Percentiles rank a stretch among this genome's conserved stretches.
Conservation (phyloP, 2,888 invertebrate species). For the Scotopteryx bipunctaria region DNA sequence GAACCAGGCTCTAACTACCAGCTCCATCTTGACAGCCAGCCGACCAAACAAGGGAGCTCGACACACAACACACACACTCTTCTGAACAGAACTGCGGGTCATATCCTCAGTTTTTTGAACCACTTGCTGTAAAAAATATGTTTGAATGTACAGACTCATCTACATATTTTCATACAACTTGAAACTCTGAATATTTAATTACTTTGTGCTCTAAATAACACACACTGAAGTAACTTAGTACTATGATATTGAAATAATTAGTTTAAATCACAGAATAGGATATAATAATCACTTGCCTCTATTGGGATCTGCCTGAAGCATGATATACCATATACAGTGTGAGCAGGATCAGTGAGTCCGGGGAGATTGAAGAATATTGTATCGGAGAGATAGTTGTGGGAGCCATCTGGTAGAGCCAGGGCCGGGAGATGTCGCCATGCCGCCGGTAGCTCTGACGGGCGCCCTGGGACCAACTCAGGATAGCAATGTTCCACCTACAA, state of each 20-base stretch:
- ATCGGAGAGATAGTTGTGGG: conserved; percentile 97
- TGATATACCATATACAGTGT: conserved; percentile 97
- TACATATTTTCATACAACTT: too few relatives aligned
- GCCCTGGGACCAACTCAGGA: conserved; percentile 91
- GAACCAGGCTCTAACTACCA: conserved; percentile 99
- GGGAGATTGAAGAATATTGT: conserved; percentile 98
- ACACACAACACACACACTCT: conserved; percentile 98
- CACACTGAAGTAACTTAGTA: too few relatives aligned
- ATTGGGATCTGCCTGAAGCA: conserved; percentile 99
- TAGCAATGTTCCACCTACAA: conserved; percentile 94
- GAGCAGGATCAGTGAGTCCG: conserved; percentile 90
- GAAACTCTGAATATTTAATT: too few relatives aligned
- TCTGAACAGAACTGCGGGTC: conserved; percentile 98
- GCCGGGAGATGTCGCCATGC: conserved; percentile 99
- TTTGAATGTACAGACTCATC: not conserved
- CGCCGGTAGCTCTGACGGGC: conserved; percentile 92
- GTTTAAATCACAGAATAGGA: too few relatives aligned
- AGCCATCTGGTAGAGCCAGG: conserved; percentile 97
- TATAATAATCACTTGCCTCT: conserved; percentile 85
- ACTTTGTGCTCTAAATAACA: too few relatives aligned
- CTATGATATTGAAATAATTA: too few relatives aligned
- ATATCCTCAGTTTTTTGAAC: conserved; percentile 96
- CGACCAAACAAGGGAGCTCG: conserved; percentile 96
- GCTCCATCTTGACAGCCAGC: conserved; percentile 96
- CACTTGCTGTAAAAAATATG: conserved; percentile 86